These are phyloP conservation scores for Drosophila guanche DNA, from an alignment of 1,140 invertebrate species.

Conservation along the genomic window DNA sequence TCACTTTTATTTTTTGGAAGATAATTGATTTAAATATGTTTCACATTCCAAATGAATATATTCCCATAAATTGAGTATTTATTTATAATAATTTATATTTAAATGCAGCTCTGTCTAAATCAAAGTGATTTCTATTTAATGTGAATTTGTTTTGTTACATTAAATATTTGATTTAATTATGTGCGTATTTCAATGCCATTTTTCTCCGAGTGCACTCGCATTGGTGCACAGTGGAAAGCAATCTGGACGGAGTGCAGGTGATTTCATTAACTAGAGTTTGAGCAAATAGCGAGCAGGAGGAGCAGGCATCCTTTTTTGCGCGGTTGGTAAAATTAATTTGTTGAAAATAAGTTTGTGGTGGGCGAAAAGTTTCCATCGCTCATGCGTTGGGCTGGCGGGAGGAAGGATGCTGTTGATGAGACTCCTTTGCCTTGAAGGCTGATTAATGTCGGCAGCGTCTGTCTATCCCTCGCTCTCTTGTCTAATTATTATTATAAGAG, in stretches of 20 bases:
- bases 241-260: constrained; percentile 66
- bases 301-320: constrained; percentile 14
- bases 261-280: constrained; percentile 82
- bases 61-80: too few species aligned
- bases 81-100: too few species aligned
- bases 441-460: constrained; percentile 60
- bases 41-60: too few species aligned
- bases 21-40: too few species aligned
- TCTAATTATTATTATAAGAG: constrained; percentile 62
- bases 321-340: constrained; percentile 78
- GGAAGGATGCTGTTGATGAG: not conserved
- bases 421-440: constrained; percentile 12
- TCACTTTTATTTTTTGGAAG: not conserved
- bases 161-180: too few species aligned
- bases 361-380: constrained; percentile 57
- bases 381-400: constrained; percentile 1
- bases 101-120: too few species aligned
- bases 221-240: constrained; percentile 16
- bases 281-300: constrained; percentile 40
- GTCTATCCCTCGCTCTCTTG: constrained; percentile 15
- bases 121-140: too few species aligned
- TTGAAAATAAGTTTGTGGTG: constrained; percentile 74
- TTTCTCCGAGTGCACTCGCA: constrained; percentile 11
- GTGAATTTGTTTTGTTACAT: too few species aligned
- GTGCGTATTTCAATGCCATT: not conserved